Conservation (phyloP, 2,888 invertebrate species). For the Ophion slaviceki region DNA sequence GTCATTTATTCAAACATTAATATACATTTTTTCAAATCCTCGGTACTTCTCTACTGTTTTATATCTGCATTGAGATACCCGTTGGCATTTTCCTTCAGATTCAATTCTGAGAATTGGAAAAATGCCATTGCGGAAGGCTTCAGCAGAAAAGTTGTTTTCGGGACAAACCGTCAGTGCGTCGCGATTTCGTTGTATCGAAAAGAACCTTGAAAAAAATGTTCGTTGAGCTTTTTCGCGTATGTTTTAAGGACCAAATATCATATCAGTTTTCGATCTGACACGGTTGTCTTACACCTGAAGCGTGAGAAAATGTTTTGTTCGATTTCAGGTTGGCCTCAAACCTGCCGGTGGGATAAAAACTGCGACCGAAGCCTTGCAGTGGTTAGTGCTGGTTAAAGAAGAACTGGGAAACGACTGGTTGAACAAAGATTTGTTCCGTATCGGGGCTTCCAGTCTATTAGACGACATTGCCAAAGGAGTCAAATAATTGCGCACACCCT, state of each 20-base stretch:
- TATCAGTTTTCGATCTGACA: background rate
- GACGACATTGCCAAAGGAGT: conserved; percentile 87
- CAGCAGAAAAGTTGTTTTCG: too few species aligned
- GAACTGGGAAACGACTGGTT: conserved; percentile 96
- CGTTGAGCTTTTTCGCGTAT: background rate
- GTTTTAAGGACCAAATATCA: background rate
- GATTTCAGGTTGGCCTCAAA: conserved; percentile 95
- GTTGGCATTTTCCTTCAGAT: too few species aligned
- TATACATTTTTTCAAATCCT: too few species aligned
- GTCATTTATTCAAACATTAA: too few species aligned
- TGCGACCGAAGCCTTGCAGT: conserved; percentile 92
- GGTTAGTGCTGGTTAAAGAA: conserved; percentile 93
- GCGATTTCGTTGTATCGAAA: background rate
- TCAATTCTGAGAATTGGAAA: too few species aligned
- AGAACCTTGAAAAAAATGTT: background rate
- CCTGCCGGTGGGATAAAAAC: conserved; percentile 98
- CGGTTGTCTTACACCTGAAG: conserved; percentile 1
- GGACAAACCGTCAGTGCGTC: background rate
- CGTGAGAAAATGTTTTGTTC: conserved; percentile 32
- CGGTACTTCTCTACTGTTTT: too few species aligned
- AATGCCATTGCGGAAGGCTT: too few species aligned
- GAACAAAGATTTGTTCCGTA: conserved; percentile 91
- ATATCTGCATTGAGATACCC: too few species aligned
- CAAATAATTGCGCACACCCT: conserved; percentile 19
- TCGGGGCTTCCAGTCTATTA: conserved; percentile 97